Conservation (phyloP, 2,888 invertebrate species). For the Phasia obesa region DNA sequence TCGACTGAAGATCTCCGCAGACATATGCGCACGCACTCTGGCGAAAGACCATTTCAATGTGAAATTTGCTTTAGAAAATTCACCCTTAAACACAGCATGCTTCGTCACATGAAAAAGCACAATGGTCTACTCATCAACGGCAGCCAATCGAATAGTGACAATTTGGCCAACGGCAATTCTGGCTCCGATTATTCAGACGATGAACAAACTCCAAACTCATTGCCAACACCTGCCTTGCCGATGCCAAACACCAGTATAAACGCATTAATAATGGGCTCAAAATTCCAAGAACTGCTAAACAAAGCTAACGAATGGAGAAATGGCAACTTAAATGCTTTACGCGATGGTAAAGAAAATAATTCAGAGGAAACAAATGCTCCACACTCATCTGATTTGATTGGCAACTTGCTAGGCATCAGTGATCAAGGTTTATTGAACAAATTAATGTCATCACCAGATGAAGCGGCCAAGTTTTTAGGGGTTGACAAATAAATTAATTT, state of each 20-base stretch:
- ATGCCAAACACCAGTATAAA: conserved; percentile 59
- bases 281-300: conserved; percentile 80
- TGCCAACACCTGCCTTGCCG: conserved; percentile 69
- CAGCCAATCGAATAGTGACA: conserved; percentile 71
- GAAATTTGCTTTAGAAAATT: conserved; percentile 94
- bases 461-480: conserved; percentile 93
- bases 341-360: conserved; percentile 80
- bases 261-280: conserved; percentile 74
- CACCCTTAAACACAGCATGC: conserved; percentile 97
- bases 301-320: conserved; percentile 80
- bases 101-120: conserved; percentile 95
- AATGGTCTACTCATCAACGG: conserved; percentile 84
- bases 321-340: conserved; percentile 73
- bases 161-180: conserved; percentile 75
- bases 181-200: conserved; percentile 82
- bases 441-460: conserved; percentile 90
- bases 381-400: conserved; percentile 87
- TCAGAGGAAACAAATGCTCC: conserved; percentile 74
- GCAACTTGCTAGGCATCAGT: conserved; percentile 93
- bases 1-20: conserved; percentile 95
- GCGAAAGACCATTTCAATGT: conserved; percentile 95
- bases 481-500: conserved; percentile 85
- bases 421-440: conserved; percentile 93
- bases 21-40: conserved; percentile 97
- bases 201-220: conserved; percentile 76